phyloP scores from a whole-genome alignment of 2,113 vertebrate species.

The Neomonachus schauinslandi region DNA sequence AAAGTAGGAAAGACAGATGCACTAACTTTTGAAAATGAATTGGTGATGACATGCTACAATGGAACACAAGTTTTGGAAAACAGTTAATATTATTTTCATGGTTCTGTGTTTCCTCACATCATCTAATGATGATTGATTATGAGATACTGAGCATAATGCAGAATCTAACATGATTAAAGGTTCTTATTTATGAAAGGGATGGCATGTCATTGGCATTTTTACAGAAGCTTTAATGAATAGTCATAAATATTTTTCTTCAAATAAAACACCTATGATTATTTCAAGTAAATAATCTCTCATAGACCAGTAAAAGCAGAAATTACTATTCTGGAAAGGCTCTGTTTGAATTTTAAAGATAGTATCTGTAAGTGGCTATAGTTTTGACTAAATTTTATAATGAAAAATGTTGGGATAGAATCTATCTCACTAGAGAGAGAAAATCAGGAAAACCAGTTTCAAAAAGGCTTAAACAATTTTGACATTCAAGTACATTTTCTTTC shows the following conservation, averaged over 20 bases:
- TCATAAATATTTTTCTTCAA: neutral
- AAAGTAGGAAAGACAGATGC: neutral
- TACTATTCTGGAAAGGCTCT: neutral
- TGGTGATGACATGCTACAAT: neutral
- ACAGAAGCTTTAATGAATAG: neutral
- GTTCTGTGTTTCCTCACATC: neutral
- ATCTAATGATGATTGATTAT: neutral
- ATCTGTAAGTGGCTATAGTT: neutral
- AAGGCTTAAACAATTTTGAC: neutral
- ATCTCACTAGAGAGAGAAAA: neutral
- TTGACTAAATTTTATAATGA: neutral
- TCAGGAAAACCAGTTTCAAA: neutral
- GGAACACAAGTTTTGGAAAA: neutral
- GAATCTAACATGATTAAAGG: neutral
- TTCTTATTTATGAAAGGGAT: constrained; percentile 17
- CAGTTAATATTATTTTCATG: neutral
- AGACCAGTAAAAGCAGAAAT: neutral
- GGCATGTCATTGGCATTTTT: neutral
- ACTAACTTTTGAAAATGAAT: constrained; percentile 13
- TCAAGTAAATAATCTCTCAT: neutral
- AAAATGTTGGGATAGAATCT: neutral
- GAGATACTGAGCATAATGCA: neutral
- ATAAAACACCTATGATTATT: neutral
- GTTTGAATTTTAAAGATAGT: neutral
- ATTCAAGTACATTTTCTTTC: neutral